Evolutionary conservation across 2,797 vertebrate genomes (phyloP), one percentile per base, ranked within the genome.

Genomic region (Artibeus lituratus): DNA sequence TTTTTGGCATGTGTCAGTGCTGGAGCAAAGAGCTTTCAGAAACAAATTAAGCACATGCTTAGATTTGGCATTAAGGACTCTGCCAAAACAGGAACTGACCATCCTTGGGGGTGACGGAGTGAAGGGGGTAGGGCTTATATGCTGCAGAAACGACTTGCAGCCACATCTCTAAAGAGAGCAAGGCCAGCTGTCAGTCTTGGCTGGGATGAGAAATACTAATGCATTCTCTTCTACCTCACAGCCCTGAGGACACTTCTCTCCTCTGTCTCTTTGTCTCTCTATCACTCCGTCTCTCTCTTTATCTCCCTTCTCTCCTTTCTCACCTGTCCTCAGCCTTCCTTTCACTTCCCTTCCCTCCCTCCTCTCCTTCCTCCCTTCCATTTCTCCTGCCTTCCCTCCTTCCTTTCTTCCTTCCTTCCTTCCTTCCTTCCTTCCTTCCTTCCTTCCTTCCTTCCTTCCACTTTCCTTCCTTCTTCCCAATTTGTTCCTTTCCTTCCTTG

Each of bases 11-110:
- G 10, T 15, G n/a, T 82, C 32, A 69, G 44, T 69, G 42, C 39
- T 24, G 18, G 77, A 94, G 84, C 83, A 83, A 44, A 88, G 82
- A 84, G 37, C 42, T 94, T 83, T 32, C 44, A 5, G 55, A 77
- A 72, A 70, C 55, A 70, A 92, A 91, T 81, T 53, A 59, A 83
- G 35, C 69, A 91, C 82, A 57, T 74, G 62, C 42, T 83, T 78
- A 35, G 11, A 86, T 78, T 35, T 96, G 86, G 51, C 91, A 85
- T 87, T 94, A 90, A 81, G 39, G 53, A 51, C 53, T 67, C 94
- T 88, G 77, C 85, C 93, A 95, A 86, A 16, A 47, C 5, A n/a
- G 29, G 53, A 2, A 35, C 67, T 32, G 82, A 85, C 21, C 4
- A 49, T 37, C 88, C 29, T 10, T 29, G 2, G 85, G 69, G 69